A percentile compares a stretch with the other conserved stretches of the same genome.
Conservation (phyloP, 2,113 vertebrate genomes). For the Poicephalus gulielmi region DNA sequence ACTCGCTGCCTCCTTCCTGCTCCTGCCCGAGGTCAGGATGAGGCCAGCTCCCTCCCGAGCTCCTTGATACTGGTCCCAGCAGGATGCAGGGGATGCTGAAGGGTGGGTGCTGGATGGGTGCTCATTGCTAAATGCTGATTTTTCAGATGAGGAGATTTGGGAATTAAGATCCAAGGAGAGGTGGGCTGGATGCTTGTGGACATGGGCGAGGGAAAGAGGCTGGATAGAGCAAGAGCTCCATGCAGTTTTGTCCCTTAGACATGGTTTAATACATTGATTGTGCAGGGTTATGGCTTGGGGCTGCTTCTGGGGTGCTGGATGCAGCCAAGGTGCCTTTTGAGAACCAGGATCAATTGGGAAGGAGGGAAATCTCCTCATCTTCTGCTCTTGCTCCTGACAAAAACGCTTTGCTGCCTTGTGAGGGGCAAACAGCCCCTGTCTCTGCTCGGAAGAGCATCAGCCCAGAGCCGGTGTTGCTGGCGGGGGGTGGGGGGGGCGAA, state of each 20-base stretch:
- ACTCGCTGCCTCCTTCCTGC: not conserved
- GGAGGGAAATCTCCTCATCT: not conserved
- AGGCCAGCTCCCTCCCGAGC: not conserved
- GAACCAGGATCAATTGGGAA: not conserved
- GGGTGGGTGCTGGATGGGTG: not conserved
- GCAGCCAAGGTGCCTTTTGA: not conserved
- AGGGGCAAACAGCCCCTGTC: not conserved
- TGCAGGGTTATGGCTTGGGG: not conserved
- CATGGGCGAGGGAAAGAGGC: not conserved
- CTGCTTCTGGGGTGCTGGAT: not conserved
- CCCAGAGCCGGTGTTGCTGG: rapidly evolving
- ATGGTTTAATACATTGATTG: rapidly evolving
- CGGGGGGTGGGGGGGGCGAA: not conserved
- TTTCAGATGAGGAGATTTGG: not conserved
- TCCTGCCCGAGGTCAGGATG: not conserved
- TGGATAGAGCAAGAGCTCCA: not conserved
- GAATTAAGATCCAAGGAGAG: not conserved
- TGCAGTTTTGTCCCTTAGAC: not conserved
- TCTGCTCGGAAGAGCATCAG: not conserved
- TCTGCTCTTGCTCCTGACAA: not conserved
- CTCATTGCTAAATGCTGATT: not conserved
- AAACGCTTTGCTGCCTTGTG: not conserved
- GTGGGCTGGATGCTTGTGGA: not conserved
- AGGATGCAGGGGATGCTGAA: not conserved
- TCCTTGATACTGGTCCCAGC: not conserved